Evolutionary conservation across 1,140 invertebrate genomes (phyloP).

Genomic region (Forficula auricularia): DNA sequence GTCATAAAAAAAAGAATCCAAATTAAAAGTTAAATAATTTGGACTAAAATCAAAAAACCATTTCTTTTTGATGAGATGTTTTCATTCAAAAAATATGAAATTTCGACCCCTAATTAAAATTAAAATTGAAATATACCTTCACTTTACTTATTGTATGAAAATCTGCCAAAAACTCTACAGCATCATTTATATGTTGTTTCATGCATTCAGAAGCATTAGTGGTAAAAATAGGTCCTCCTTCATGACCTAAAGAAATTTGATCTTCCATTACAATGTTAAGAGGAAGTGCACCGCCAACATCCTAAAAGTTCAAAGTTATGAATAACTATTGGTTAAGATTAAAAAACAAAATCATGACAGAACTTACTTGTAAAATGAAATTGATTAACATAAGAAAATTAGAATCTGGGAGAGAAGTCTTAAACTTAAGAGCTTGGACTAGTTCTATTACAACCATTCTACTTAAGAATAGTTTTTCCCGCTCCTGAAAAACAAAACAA

Average conservation of each 20-base stretch:
- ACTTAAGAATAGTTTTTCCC: slow-evolving; percentile 83
- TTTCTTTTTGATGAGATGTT: no score
- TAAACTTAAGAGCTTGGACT: slow-evolving; percentile 88
- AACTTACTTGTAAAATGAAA: slow-evolving; percentile 61
- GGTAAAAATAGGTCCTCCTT: slow-evolving; percentile 39
- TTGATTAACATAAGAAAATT: slow-evolving; percentile 86
- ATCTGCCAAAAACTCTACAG: slow-evolving; percentile 88
- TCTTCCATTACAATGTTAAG: slow-evolving; percentile 38
- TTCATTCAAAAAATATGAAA: not conserved
- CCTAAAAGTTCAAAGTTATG: slow-evolving; percentile 32
- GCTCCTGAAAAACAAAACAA: slow-evolving; percentile 40
- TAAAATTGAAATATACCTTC: slow-evolving; percentile 49
- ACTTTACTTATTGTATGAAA: slow-evolving; percentile 92
- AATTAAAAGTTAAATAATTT: no score
- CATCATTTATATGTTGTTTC: slow-evolving; percentile 78
- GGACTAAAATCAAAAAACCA: no score
- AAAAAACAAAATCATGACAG: slow-evolving; percentile 1
- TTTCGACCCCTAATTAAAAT: not conserved
- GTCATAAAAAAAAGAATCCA: no score
- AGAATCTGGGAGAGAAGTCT: slow-evolving; percentile 78
- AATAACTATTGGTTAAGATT: no score
- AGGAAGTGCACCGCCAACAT: slow-evolving; percentile 59
- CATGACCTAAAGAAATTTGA: slow-evolving; percentile 24
- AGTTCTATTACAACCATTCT: slow-evolving; percentile 83
- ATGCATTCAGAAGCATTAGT: slow-evolving; percentile 86